Conservation (phyloP, 2,888 invertebrate species). For the Imbricaverruca yamaguchii region DNA sequence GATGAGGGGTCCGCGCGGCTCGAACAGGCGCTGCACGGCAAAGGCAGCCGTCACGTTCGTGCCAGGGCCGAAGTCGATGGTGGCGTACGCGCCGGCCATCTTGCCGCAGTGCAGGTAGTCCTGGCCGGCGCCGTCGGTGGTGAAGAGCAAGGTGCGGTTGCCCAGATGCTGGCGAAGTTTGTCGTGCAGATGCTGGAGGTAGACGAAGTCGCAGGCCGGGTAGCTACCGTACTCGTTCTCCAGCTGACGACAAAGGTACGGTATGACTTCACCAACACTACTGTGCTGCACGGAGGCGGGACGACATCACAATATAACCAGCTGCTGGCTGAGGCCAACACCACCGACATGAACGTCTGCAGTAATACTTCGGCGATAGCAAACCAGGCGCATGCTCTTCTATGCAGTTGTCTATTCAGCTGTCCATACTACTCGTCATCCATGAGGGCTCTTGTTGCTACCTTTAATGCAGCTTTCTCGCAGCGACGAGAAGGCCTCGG, state of each 20-base stretch:
- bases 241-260: background rate
- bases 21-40: conserved; percentile 42
- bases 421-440: too few species aligned
- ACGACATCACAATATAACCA: too few species aligned
- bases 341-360: too few species aligned
- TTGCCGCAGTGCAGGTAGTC: conserved; percentile 56
- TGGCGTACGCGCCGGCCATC: conserved; percentile 61
- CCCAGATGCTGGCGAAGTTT: conserved; percentile 52
- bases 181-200: conserved; percentile 59
- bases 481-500: too few species aligned
- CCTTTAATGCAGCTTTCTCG: too few species aligned
- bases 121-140: conserved; percentile 64
- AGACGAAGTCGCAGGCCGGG: conserved; percentile 57
- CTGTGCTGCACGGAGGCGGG: too few species aligned
- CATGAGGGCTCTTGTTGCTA: too few species aligned
- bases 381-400: too few species aligned
- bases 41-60: conserved; percentile 25
- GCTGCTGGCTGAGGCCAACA: too few species aligned
- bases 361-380: too few species aligned
- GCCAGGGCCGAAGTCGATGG: conserved; percentile 62
- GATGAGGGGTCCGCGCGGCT: conserved; percentile 65
- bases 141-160: conserved; percentile 64
- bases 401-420: too few species aligned
- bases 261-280: too few species aligned
- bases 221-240: conserved; percentile 31